A percentile compares a stretch with the other conserved stretches of the same genome.
Conservation (phyloP, 2,113 vertebrate genomes). For the Pseudorasbora parva region DNA sequence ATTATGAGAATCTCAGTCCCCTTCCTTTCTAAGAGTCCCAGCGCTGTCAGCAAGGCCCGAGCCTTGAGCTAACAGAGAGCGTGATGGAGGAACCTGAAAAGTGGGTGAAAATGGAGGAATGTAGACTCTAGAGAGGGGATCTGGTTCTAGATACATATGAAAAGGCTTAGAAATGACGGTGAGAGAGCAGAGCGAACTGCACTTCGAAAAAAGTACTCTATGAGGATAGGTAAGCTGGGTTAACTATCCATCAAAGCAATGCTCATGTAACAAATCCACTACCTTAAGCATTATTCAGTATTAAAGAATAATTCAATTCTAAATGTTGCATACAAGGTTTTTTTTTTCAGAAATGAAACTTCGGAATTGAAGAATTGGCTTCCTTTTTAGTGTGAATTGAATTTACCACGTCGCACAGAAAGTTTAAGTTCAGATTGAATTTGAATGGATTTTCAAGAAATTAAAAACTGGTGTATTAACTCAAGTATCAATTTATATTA, state of each 20-base stretch:
- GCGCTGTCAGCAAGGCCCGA: slow-evolving; percentile 44
- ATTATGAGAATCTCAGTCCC: slow-evolving; percentile 56
- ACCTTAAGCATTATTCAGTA: too few relatives aligned
- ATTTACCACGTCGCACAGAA: too few relatives aligned
- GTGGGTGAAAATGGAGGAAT: slow-evolving; percentile 39
- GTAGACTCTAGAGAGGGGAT: slow-evolving; percentile 49
- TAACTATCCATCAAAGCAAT: not conserved
- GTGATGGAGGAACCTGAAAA: slow-evolving; percentile 54
- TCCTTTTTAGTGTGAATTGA: too few relatives aligned
- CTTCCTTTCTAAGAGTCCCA: slow-evolving; percentile 24
- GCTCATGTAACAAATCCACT: too few relatives aligned
- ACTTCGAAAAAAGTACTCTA: not conserved
- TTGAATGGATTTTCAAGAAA: too few relatives aligned
- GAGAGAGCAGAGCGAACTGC: not conserved
- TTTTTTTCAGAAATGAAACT: too few relatives aligned
- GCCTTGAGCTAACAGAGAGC: slow-evolving; percentile 53
- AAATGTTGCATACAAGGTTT: too few relatives aligned
- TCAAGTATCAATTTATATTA: too few relatives aligned
- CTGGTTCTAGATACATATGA: slow-evolving; percentile 28
- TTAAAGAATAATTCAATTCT: too few relatives aligned
- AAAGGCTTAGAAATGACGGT: not conserved
- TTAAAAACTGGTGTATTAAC: too few relatives aligned
- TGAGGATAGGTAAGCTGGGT: not conserved
- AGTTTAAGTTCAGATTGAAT: too few relatives aligned
- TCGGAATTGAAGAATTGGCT: too few relatives aligned